Conservation (phyloP, 2,888 invertebrate genomes). For the Idaea dimidiata region DNA sequence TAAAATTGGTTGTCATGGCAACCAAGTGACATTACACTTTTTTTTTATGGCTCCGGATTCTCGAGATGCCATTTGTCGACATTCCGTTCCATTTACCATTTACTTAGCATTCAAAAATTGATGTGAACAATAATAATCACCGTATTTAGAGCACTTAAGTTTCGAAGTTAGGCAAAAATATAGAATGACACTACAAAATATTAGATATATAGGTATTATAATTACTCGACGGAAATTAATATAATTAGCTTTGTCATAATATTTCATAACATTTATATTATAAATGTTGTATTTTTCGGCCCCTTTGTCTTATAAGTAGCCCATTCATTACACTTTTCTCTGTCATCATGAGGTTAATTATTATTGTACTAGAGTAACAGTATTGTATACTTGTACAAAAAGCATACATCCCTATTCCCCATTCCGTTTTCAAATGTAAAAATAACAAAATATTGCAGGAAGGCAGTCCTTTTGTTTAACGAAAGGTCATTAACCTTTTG, state of each 20-base stretch:
- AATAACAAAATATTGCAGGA: not conserved
- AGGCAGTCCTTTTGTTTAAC: not conserved
- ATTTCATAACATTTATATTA: not conserved
- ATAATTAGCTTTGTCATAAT: not conserved
- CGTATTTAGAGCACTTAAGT: too few relatives aligned
- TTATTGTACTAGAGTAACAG: too few relatives aligned
- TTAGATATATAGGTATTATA: too few relatives aligned
- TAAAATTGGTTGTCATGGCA: conserved; percentile 55
- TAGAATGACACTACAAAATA: too few relatives aligned
- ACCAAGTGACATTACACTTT: conserved; percentile 28
- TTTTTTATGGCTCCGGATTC: too few relatives aligned
- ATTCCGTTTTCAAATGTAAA: not conserved
- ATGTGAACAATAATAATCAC: too few relatives aligned
- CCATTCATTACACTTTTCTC: not conserved
- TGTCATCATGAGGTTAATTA: too few relatives aligned
- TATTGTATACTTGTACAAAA: too few relatives aligned
- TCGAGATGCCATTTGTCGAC: too few relatives aligned
- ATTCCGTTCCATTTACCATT: too few relatives aligned
- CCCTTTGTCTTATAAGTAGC: not conserved
- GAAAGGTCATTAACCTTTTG: conserved; percentile 58
- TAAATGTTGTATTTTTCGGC: not conserved
- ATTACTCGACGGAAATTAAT: not conserved
- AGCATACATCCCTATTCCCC: too few relatives aligned
- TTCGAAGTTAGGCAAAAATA: not conserved
- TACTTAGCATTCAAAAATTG: conserved; percentile 48